Evolutionary conservation across 2,888 invertebrate species (phyloP).

Genomic region (Ethmia dodecea): DNA sequence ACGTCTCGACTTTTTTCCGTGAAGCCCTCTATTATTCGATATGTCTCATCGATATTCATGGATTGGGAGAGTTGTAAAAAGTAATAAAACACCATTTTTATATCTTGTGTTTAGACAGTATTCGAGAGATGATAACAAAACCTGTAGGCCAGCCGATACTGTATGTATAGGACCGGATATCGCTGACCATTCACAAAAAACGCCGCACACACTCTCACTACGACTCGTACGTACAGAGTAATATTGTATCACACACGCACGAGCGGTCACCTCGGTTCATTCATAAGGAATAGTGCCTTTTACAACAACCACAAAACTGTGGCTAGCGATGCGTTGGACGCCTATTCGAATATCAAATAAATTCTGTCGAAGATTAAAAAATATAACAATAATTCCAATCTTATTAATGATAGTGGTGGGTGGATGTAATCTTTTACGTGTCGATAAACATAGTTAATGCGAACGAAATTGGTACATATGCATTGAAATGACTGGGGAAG

Average conservation of each 20-base stretch:
- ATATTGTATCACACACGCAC: constrained; percentile 40
- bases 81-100: constrained; percentile 75
- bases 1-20: constrained; percentile 36
- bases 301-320: constrained; percentile 53
- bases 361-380: constrained; percentile 5
- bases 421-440: constrained; percentile 9
- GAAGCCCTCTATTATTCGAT: constrained; percentile 54
- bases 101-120: constrained; percentile 73
- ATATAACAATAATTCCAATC: constrained; percentile 29
- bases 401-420: constrained; percentile 36
- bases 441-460: constrained; percentile 1
- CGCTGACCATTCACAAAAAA: constrained; percentile 74
- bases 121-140: constrained; percentile 72
- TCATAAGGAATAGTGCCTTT: constrained; percentile 64
- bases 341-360: constrained; percentile 22
- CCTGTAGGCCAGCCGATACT: constrained; percentile 60
- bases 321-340: constrained; percentile 36
- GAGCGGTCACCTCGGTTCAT: constrained; percentile 54
- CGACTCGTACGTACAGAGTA: constrained; percentile 28
- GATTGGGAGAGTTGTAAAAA: constrained; percentile 59
- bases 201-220: constrained; percentile 40
- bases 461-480: too few species aligned
- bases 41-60: constrained; percentile 64
- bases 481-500: constrained; percentile 2
- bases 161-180: constrained; percentile 69